Evolutionary conservation across 37 sponge, comb jelly and placozoan genomes (phyloP).

Genomic region (Agelas oroides): DNA sequence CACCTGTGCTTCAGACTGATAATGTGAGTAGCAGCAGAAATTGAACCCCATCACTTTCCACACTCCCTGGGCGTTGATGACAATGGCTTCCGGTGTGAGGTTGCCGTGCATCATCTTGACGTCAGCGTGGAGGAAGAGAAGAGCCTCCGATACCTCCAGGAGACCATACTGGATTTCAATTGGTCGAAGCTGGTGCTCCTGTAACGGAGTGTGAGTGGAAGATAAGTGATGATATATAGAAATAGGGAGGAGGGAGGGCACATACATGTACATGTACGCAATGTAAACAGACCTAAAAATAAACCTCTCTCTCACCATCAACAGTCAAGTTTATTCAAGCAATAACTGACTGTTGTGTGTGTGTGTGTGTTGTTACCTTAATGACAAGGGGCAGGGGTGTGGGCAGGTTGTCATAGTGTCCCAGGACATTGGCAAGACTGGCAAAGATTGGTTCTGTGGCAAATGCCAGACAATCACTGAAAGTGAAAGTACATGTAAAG

Average conservation of each 20-base stretch:
- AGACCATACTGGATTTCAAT: slow-evolving; percentile 88
- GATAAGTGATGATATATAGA: background rate
- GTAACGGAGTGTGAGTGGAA: background rate
- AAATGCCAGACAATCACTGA: slow-evolving; percentile 77
- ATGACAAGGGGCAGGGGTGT: slow-evolving; percentile 68
- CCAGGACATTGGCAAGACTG: slow-evolving; percentile 84
- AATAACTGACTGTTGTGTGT: too few relatives aligned
- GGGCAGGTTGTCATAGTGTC: slow-evolving; percentile 82
- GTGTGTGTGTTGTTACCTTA: slow-evolving; percentile 60
- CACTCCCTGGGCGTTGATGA: slow-evolving; percentile 45
- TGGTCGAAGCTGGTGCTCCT: slow-evolving; percentile 79
- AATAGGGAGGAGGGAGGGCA: background rate
- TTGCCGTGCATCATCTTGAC: slow-evolving; percentile 88
- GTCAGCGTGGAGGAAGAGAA: slow-evolving; percentile 75
- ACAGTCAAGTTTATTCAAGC: too few relatives aligned
- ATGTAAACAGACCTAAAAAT: background rate
- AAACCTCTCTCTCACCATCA: too few relatives aligned
- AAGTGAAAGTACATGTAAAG: slow-evolving; percentile 3
- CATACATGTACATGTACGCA: background rate
- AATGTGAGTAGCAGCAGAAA: slow-evolving; percentile 63
- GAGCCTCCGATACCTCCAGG: slow-evolving; percentile 68
- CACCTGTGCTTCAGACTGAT: slow-evolving; percentile 60
- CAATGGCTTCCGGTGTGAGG: slow-evolving; percentile 58
- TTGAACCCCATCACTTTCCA: slow-evolving; percentile 91
- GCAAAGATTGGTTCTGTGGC: slow-evolving; percentile 76